Conservation (phyloP, 2,797 vertebrate genomes). For the Sebastes kiyomatsui region DNA sequence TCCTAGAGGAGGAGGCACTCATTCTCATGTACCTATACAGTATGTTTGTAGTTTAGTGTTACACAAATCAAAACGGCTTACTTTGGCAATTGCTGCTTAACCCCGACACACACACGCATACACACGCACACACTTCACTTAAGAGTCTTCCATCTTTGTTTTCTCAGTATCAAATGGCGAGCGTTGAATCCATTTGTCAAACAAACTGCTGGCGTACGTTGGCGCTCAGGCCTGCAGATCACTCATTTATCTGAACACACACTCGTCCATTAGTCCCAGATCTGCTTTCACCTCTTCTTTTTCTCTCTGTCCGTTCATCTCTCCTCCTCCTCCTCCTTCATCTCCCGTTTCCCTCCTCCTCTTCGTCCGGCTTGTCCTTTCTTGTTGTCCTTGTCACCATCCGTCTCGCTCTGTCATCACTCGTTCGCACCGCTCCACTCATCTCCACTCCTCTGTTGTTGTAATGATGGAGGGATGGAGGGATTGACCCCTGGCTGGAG, state of each 20-base stretch:
- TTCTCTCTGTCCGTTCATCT: conserved; percentile 34
- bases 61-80: conserved; percentile 62
- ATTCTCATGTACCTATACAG: background rate
- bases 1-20: background rate
- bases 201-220: conserved; percentile 56
- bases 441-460: conserved; percentile 53
- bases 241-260: conserved; percentile 66
- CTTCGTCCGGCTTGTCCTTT: conserved; percentile 66
- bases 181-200: conserved; percentile 74
- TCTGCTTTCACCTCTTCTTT: conserved; percentile 75
- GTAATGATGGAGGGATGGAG: conserved; percentile 45
- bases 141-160: conserved; percentile 61
- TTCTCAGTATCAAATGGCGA: conserved; percentile 68
- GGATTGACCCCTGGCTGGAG: conserved; percentile 55
- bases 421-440: conserved; percentile 45
- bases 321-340: conserved; percentile 26
- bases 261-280: conserved; percentile 75
- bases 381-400: conserved; percentile 69
- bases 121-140: conserved; percentile 38
- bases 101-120: conserved; percentile 13
- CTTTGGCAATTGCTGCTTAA: conserved; percentile 45
- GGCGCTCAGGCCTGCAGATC: conserved; percentile 60
- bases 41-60: conserved; percentile 55
- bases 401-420: conserved; percentile 72
- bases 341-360: conserved; percentile 57